Conservation (phyloP, 2,113 vertebrate species). For the Grammomys surdaster region DNA sequence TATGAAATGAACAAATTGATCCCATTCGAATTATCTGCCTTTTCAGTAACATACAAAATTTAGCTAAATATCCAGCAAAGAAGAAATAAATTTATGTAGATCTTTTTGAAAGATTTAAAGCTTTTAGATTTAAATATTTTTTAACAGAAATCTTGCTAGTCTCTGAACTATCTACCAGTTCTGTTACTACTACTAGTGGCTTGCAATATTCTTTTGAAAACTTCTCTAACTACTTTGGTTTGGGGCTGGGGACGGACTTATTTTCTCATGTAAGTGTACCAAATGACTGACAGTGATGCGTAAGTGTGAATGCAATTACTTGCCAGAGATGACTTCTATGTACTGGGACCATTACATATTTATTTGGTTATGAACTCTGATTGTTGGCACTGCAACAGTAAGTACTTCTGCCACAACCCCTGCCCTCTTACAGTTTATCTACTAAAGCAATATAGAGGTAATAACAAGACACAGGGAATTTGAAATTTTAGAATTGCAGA, state of each 20-base stretch:
- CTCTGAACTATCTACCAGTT: constrained; percentile 1
- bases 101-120: neutral
- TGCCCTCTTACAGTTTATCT: neutral
- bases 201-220: neutral
- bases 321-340: neutral
- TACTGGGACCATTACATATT: neutral
- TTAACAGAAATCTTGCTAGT: neutral
- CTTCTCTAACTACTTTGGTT: neutral
- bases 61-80: constrained; percentile 4
- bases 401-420: neutral
- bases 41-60: neutral
- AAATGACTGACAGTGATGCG: neutral
- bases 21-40: neutral
- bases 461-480: neutral
- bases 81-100: constrained; percentile 17
- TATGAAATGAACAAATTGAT: neutral
- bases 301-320: neutral
- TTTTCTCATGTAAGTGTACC: neutral
- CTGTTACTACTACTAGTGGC: neutral
- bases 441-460: neutral
- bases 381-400: neutral
- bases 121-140: constrained; percentile 22
- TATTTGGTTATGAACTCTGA: neutral
- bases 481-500: neutral
- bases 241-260: neutral